Percentiles rank a stretch among this genome's conserved stretches.
These are phyloP conservation scores for Corynorhinus townsendii DNA, from an alignment of 2,113 vertebrate species.

Conservation along the genomic window DNA sequence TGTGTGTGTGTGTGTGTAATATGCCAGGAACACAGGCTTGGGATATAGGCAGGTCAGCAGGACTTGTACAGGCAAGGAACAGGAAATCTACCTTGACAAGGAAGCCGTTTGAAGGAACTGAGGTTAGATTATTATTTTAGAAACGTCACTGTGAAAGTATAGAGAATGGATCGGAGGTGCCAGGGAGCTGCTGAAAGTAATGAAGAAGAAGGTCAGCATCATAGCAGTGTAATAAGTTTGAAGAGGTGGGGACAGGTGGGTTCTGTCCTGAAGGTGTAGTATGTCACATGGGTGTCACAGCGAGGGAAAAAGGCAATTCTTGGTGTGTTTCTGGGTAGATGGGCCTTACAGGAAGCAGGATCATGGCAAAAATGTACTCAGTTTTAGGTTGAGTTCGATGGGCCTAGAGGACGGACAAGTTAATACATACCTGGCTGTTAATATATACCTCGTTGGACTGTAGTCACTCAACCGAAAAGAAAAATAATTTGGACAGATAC, in stretches of 20 bases:
- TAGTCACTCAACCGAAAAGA: not conserved
- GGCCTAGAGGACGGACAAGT: not conserved
- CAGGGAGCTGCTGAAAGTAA: not conserved
- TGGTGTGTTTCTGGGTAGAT: not conserved
- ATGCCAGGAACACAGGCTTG: not conserved
- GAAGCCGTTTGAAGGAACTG: not conserved
- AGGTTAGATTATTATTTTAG: not conserved
- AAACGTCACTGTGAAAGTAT: not conserved
- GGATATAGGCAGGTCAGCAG: not conserved
- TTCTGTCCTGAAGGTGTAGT: not conserved
- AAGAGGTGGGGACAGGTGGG: not conserved
- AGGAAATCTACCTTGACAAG: not conserved
- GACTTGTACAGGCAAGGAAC: not conserved
- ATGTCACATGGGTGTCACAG: not conserved
- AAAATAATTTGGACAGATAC: not conserved
- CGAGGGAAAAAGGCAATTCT: not conserved
- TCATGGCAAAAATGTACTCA: not conserved
- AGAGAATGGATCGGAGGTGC: not conserved
- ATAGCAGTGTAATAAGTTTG: rapidly evolving
- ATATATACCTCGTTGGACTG: not conserved
- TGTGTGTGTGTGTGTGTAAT: not conserved
- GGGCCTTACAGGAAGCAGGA: not conserved
- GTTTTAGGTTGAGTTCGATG: not conserved
- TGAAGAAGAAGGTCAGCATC: not conserved
- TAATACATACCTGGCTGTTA: not conserved